These are phyloP conservation scores for Salvator merianae DNA, from an alignment of 2,113 vertebrate genomes.

Conservation along the genomic window DNA sequence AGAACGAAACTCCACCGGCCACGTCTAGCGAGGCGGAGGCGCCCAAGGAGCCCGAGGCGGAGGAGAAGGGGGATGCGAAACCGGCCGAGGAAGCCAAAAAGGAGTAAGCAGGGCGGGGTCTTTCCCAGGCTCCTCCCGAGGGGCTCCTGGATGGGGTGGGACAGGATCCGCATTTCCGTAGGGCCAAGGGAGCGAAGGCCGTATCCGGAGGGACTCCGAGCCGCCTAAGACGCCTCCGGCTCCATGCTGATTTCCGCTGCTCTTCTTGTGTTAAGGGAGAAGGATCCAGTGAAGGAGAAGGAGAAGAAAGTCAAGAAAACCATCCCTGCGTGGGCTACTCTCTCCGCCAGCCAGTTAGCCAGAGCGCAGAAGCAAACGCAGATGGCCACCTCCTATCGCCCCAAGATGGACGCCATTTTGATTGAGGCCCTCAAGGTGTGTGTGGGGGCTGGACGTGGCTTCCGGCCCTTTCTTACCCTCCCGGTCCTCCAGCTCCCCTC, in stretches of 20 bases:
- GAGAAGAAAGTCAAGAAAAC: constrained; percentile 95
- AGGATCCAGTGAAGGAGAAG: constrained; percentile 89
- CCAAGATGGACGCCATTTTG: constrained; percentile 92
- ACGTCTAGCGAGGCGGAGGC: constrained; percentile 74
- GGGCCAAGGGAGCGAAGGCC: too few relatives aligned
- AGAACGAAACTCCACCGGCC: constrained; percentile 76
- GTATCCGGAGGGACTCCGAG: too few relatives aligned
- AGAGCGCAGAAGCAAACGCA: constrained; percentile 85
- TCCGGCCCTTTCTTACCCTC: not conserved
- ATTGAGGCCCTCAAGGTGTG: constrained; percentile 91
- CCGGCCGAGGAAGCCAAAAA: constrained; percentile 81
- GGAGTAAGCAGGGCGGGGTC: constrained; percentile 76
- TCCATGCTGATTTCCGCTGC: not conserved
- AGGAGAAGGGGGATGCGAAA: constrained; percentile 76
- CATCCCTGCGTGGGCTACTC: constrained; percentile 94
- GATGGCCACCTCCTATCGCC: constrained; percentile 84
- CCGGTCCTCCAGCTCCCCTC: too few relatives aligned
- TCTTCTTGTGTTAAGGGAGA: constrained; percentile 74
- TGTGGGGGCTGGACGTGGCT: not conserved
- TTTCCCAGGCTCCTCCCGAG: too few relatives aligned
- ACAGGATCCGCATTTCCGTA: not conserved
- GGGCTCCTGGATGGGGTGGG: not conserved
- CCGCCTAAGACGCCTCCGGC: too few relatives aligned
- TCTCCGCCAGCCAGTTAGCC: constrained; percentile 87
- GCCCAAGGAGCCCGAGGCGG: constrained; percentile 73